Evolutionary conservation across 2,113 vertebrate species (phyloP).

Genomic region (Spheniscus mendiculus): DNA sequence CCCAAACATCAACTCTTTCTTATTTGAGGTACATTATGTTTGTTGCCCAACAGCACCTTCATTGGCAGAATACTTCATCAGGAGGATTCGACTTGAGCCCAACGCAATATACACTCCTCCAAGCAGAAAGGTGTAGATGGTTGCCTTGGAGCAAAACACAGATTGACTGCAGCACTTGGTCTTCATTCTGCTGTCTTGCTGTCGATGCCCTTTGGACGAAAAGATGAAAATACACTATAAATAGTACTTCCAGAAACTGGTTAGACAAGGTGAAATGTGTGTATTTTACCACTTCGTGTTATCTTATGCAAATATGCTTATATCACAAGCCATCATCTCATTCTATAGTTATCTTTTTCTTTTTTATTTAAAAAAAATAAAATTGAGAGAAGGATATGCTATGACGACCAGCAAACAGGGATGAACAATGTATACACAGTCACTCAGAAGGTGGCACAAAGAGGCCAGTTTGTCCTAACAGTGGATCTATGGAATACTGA

Average conservation of each 20-base stretch:
- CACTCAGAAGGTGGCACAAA: not conserved
- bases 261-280: not conserved
- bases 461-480: not conserved
- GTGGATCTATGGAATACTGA: rapidly evolving
- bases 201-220: conserved; percentile 51
- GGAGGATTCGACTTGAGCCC: conserved; percentile 90
- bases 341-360: not conserved
- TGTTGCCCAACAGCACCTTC: conserved; percentile 75
- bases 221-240: not conserved
- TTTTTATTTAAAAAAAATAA: not conserved
- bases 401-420: not conserved
- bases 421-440: rapidly evolving
- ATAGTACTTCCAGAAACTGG: not conserved
- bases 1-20: not conserved
- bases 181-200: conserved; percentile 59
- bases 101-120: conserved; percentile 82
- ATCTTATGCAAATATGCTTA: not conserved
- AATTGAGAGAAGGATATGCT: not conserved
- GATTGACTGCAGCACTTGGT: conserved; percentile 52
- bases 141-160: conserved; percentile 76
- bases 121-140: conserved; percentile 82
- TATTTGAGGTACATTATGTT: not conserved
- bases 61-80: conserved; percentile 93
- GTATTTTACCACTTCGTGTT: not conserved
- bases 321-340: not conserved